Evolutionary conservation across 2,797 vertebrate genomes (phyloP).

Genomic region (Periophthalmus magnuspinnatus): DNA sequence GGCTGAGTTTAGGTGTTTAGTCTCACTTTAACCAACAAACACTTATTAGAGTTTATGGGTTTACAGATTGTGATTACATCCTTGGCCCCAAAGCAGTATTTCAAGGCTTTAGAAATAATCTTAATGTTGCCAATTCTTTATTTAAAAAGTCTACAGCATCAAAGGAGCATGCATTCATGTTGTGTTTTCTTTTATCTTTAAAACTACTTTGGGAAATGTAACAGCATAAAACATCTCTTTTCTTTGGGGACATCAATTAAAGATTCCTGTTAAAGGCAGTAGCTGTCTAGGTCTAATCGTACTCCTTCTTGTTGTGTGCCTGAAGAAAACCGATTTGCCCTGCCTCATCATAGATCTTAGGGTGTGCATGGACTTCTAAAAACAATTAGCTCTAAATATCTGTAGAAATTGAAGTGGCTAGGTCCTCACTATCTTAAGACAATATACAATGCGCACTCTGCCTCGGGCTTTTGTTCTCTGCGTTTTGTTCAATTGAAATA

Average conservation of each 20-base stretch:
- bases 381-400: conserved; percentile 42
- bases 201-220: neutral
- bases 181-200: neutral
- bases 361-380: conserved; percentile 44
- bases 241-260: conserved; percentile 54
- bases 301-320: conserved; percentile 37
- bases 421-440: conserved; percentile 22
- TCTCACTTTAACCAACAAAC: too few relatives aligned
- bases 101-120: neutral
- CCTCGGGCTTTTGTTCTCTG: neutral
- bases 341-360: conserved; percentile 38
- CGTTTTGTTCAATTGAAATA: neutral
- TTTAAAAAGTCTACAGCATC: neutral
- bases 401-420: conserved; percentile 23
- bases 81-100: neutral
- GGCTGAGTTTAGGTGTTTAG: too few relatives aligned
- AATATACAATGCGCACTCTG: conserved; percentile 9
- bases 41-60: too few relatives aligned
- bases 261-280: conserved; percentile 51
- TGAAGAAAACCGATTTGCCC: conserved; percentile 53
- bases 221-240: conserved; percentile 48
- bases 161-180: neutral
- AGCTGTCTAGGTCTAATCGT: conserved; percentile 25
- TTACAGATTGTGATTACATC: neutral
- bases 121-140: neutral